These are phyloP conservation scores for Aleiodes testaceus DNA, from an alignment of 2,888 invertebrate species.

Conservation along the genomic window DNA sequence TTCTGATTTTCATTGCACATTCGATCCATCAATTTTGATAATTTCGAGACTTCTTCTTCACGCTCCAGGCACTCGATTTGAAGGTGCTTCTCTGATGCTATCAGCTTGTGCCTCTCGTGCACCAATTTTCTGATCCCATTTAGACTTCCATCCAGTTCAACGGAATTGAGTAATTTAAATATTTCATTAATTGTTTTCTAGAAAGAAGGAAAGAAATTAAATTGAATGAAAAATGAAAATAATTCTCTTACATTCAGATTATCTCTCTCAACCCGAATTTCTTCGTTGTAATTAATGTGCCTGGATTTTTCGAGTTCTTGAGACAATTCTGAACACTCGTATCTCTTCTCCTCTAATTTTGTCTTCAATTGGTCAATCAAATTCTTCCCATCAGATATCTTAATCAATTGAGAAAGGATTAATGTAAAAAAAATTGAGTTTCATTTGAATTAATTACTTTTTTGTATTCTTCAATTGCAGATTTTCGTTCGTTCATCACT, in stretches of 20 bases:
- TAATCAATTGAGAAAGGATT: background rate
- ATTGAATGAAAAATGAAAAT: background rate
- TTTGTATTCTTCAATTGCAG: constrained; percentile 2
- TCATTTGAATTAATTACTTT: background rate
- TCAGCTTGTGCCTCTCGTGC: constrained; percentile 55
- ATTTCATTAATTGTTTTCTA: constrained; percentile 51
- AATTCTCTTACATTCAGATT: constrained; percentile 53
- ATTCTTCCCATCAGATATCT: constrained; percentile 22
- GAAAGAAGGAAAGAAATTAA: background rate
- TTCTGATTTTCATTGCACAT: constrained; percentile 20
- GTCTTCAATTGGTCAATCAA: constrained; percentile 55
- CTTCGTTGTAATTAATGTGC: constrained; percentile 49
- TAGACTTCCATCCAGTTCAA: constrained; percentile 46
- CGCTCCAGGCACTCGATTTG: constrained; percentile 58
- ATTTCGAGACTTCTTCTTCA: constrained; percentile 61
- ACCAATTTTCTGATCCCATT: constrained; percentile 52
- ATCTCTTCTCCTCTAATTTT: constrained; percentile 53
- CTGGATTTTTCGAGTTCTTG: constrained; percentile 57
- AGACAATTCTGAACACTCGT: constrained; percentile 50
- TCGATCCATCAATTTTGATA: constrained; percentile 56
- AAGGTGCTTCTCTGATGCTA: constrained; percentile 49
- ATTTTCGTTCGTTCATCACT: constrained; percentile 16
- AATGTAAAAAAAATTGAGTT: constrained; percentile 19
- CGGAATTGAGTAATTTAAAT: constrained; percentile 49
- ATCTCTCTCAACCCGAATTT: constrained; percentile 55